Evolutionary conservation across 1,140 invertebrate species (phyloP), one percentile per base, ranked within the genome.

Genomic region (Mamestra configurata): DNA sequence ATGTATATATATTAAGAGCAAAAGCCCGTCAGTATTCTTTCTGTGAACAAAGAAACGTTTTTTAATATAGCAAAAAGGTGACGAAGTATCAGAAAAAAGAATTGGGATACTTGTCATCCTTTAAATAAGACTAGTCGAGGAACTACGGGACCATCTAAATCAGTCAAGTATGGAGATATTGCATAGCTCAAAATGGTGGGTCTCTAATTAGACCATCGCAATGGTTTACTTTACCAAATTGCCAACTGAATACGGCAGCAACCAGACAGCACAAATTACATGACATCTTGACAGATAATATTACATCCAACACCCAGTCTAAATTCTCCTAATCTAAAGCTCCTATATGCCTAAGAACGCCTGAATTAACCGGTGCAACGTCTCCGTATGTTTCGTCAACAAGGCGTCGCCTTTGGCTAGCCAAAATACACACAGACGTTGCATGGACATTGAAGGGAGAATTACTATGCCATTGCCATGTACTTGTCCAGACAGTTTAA

Each of bases 401-500:
- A 70, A 70, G 37, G 20, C 18, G 66, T 70, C 40, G 66, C 66
- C 66, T 43, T 46, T 70, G 66, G 66, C 66, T 46, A 49, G 66
- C 66, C 66, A 46, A 66, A 66, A 57, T 61, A 70, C 66, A 68
- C 64, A 70, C 61, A 49, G 66, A n/a, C 66, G 61, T n/a, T 4
- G n/a, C 35, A 70, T 70, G 20, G 40, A 49, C 66, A 70, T 70
- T 46, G 66, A 46, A 70, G 61, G 61, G 20, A 15, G 61, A 70
- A 70, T 70, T 70, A 46, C 66, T 70, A 70, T 46, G 66, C 40
- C 43, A 70, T 70, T 49, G 37, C 66, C 40, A 46, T 68, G 40
- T 70, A 70, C 66, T 70, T 46, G 61, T 15, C 66, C 43, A 70
- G 66, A 70, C 66, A 46, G 40, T 70, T 70, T 70, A 70, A 70